phyloP scores from a whole-genome alignment of 2,888 invertebrate species.

The Geotrupes spiniger region DNA sequence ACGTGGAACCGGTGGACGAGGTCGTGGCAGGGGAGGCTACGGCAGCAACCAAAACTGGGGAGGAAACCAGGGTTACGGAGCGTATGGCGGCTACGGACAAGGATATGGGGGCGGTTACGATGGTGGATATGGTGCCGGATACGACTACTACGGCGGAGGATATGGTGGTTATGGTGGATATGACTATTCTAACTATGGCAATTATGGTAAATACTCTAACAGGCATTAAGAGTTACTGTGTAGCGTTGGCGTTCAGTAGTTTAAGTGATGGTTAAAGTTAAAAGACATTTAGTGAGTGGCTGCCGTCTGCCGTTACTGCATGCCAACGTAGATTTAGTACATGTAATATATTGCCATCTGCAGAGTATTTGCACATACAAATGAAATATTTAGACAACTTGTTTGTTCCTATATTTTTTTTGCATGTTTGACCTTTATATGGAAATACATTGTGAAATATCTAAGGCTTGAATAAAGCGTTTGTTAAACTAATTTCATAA shows the following conservation, averaged over 20 bases:
- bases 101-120: conserved; percentile 71
- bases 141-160: conserved; percentile 71
- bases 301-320: conserved; percentile 34
- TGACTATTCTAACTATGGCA: conserved; percentile 78
- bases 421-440: conserved; percentile 50
- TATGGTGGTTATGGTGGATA: conserved; percentile 78
- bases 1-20: conserved; percentile 65
- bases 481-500: conserved; percentile 64
- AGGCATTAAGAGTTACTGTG: conserved; percentile 32
- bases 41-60: conserved; percentile 66
- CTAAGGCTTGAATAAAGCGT: conserved; percentile 63
- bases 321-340: conserved; percentile 32
- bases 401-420: conserved; percentile 45
- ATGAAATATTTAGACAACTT: conserved; percentile 35
- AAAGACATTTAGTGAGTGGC: conserved; percentile 23
- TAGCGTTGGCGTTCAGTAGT: conserved; percentile 34
- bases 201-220: conserved; percentile 71
- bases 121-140: conserved; percentile 72
- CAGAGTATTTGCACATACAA: conserved; percentile 34
- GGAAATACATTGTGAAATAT: conserved; percentile 65
- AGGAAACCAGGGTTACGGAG: conserved; percentile 62
- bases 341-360: conserved; percentile 28
- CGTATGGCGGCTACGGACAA: conserved; percentile 52
- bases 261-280: conserved; percentile 21
- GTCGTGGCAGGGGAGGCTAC: conserved; percentile 68